Percentiles rank a stretch among this genome's conserved stretches.
Evolutionary conservation across 2,113 vertebrate genomes (phyloP).

Genomic region (Etheostoma spectabile): DNA sequence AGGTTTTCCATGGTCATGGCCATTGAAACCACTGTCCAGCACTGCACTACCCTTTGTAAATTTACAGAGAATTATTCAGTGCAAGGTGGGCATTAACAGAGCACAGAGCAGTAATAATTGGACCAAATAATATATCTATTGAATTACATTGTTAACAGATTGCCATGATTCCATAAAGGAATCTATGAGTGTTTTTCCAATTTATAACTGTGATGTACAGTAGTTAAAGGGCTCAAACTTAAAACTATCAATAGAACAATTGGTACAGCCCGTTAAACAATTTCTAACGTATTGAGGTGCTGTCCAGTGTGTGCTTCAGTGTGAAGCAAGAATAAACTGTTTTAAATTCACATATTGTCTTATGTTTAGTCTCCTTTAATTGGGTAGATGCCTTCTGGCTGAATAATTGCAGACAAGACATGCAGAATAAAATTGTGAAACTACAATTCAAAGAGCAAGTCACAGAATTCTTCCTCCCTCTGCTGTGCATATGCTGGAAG

Average conservation of each 20-base stretch:
- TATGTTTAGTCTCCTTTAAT: neutral
- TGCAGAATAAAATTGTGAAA: neutral
- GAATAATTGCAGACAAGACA: neutral
- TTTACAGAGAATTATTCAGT: slow-evolving; percentile 25
- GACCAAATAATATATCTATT: neutral
- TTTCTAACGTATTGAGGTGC: neutral
- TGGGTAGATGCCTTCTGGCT: neutral
- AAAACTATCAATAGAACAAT: neutral
- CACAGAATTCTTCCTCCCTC: slow-evolving; percentile 50
- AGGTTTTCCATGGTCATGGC: slow-evolving; percentile 64
- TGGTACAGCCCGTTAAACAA: too few species aligned
- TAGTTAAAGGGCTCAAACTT: neutral
- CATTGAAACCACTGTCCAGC: slow-evolving; percentile 42
- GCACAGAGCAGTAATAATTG: neutral
- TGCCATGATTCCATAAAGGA: neutral
- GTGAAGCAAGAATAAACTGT: neutral
- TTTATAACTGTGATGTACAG: neutral
- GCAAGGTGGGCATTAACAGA: slow-evolving; percentile 2
- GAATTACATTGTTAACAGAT: neutral
- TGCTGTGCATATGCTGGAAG: slow-evolving; percentile 42
- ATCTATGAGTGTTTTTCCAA: neutral
- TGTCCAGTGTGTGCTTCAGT: neutral
- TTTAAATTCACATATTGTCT: neutral
- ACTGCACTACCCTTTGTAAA: neutral
- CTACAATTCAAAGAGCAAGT: neutral